Evolutionary conservation across 2,888 invertebrate species (phyloP).

Genomic region (Opisthograptis luteolata): DNA sequence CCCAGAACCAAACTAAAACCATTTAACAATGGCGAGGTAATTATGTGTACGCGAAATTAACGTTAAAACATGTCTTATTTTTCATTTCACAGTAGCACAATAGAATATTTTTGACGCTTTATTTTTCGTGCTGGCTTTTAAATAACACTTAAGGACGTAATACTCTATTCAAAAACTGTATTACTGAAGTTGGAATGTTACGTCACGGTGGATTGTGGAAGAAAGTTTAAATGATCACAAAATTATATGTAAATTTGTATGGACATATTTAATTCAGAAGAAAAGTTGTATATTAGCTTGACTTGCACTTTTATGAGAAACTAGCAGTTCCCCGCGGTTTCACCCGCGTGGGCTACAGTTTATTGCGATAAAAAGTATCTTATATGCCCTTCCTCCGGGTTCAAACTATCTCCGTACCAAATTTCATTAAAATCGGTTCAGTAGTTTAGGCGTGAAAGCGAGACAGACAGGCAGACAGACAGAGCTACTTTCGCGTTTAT

Average conservation of each 20-base stretch:
- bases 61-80: slow-evolving; percentile 1
- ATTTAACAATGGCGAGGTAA: slow-evolving; percentile 22
- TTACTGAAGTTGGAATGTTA: slow-evolving; percentile 19
- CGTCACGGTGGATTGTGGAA: slow-evolving; percentile 12
- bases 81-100: slow-evolving; percentile 10
- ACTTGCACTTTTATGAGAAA: not conserved
- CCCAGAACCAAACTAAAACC: slow-evolving; percentile 2
- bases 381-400: too few species aligned
- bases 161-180: slow-evolving; percentile 7
- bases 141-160: slow-evolving; percentile 9
- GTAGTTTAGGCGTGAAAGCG: too few species aligned
- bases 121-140: slow-evolving; percentile 13
- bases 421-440: too few species aligned
- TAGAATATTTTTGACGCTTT: slow-evolving; percentile 5
- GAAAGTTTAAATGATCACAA: slow-evolving; percentile 13
- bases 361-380: too few species aligned
- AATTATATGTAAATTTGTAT: too few species aligned
- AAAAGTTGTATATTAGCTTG: slow-evolving; percentile 4
- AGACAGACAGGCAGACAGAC: too few species aligned
- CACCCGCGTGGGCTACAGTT: too few species aligned
- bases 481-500: too few species aligned
- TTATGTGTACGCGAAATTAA: slow-evolving; percentile 15
- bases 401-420: too few species aligned
- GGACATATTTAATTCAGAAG: too few species aligned
- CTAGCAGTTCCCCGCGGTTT: too few species aligned